A percentile compares a stretch with the other conserved stretches of the same genome.
These are phyloP conservation scores for Lepidurus packardi DNA, from an alignment of 1,140 invertebrate genomes.

Conservation along the genomic window DNA sequence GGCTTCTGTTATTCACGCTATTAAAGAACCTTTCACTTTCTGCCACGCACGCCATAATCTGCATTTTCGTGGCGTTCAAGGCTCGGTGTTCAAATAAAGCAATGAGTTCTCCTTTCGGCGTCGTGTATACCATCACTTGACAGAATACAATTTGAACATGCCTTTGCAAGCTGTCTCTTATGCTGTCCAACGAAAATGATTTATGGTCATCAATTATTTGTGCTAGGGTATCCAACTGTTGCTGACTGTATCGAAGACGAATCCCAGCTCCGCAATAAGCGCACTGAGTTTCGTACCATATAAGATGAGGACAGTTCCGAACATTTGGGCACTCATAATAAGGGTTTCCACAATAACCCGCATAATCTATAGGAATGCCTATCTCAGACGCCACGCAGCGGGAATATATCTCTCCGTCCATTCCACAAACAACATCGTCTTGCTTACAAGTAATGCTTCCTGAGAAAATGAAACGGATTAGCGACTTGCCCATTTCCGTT, in stretches of 20 bases:
- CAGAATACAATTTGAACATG: background rate
- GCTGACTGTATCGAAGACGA: background rate
- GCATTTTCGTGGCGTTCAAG: background rate
- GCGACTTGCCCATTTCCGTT: background rate
- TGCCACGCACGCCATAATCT: background rate
- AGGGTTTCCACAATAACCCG: background rate
- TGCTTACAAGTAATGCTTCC: background rate
- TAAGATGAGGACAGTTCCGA: background rate
- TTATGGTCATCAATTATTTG: constrained; percentile 6
- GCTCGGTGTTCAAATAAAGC: background rate
- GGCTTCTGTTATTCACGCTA: background rate
- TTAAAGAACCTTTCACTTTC: background rate
- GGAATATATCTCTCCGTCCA: background rate
- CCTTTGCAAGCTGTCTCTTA: constrained; percentile 2
- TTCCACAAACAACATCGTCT: background rate
- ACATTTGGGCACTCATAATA: background rate
- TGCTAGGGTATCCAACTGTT: background rate
- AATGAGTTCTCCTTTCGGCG: background rate
- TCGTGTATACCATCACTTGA: background rate
- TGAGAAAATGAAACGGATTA: background rate
- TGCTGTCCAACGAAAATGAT: background rate
- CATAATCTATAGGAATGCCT: background rate
- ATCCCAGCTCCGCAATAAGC: background rate
- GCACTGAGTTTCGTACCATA: background rate
- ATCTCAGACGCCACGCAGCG: background rate